Evolutionary conservation across 37 sponge, comb jelly and placozoan genomes (phyloP).

Genomic region (Petrosia ficiformis): DNA sequence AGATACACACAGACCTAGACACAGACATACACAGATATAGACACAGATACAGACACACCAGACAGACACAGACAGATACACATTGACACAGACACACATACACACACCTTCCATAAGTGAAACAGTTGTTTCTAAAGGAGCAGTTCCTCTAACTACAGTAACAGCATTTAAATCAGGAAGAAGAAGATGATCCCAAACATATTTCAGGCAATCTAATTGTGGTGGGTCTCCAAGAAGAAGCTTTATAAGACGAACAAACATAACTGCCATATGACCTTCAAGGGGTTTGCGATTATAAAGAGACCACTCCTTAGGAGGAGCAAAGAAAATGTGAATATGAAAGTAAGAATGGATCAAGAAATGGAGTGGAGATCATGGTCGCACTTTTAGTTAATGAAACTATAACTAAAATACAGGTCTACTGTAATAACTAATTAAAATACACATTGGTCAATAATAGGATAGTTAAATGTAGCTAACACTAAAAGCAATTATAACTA

Average conservation of each 20-base stretch:
- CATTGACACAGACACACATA: too few species aligned
- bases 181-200: slow-evolving; percentile 65
- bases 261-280: slow-evolving; percentile 33
- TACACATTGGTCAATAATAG: too few species aligned
- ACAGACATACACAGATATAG: too few species aligned
- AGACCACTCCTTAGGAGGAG: slow-evolving; percentile 50
- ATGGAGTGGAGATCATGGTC: too few species aligned
- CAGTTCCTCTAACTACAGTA: slow-evolving; percentile 46
- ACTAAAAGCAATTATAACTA: too few species aligned
- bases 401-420: too few species aligned
- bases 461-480: background rate
- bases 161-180: slow-evolving; percentile 65
- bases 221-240: slow-evolving; percentile 57
- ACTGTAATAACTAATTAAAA: too few species aligned
- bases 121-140: slow-evolving; percentile 41
- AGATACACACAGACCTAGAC: too few species aligned
- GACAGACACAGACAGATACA: too few species aligned
- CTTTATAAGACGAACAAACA: slow-evolving; percentile 52
- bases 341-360: too few species aligned
- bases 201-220: slow-evolving; percentile 34
- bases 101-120: slow-evolving; percentile 37
- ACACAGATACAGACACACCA: too few species aligned
- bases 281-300: slow-evolving; percentile 46
- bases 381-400: background rate
- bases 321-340: background rate